A percentile compares a stretch with the other conserved stretches of the same genome.
Conservation (phyloP, 2,888 invertebrate species). For the Theretra japonica region DNA sequence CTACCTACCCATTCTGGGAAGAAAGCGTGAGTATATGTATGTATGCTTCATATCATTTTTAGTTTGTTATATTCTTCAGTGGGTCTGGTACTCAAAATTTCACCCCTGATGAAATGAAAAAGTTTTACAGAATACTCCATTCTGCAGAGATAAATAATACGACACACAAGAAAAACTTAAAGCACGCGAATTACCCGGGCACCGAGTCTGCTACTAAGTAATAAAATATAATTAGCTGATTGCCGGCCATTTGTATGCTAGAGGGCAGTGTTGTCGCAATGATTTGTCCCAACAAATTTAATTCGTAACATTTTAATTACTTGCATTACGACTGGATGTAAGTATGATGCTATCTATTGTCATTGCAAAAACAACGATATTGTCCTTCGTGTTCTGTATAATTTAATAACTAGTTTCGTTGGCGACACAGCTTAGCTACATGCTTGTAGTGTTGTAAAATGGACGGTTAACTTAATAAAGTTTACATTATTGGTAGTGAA, state of each 20-base stretch:
- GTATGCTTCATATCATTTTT: too few relatives aligned
- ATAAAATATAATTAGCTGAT: conserved; percentile 24
- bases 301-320: conserved; percentile 33
- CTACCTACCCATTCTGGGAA: too few relatives aligned
- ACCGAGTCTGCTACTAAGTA: not conserved
- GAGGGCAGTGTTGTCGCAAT: not conserved
- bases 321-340: not conserved
- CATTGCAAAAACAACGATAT: not conserved
- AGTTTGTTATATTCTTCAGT: too few relatives aligned
- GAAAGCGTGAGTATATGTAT: too few relatives aligned
- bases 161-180: not conserved
- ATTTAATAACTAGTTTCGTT: not conserved
- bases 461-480: too few relatives aligned
- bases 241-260: conserved; percentile 1
- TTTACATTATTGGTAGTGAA: too few relatives aligned
- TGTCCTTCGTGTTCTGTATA: not conserved
- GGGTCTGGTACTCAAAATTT: too few relatives aligned
- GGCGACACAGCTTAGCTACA: not conserved
- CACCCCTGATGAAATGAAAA: too few relatives aligned
- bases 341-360: not conserved
- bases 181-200: not conserved
- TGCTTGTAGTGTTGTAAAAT: not conserved
- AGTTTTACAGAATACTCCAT: too few relatives aligned
- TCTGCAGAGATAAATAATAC: not conserved
- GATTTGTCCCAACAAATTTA: conserved; percentile 24